These are phyloP conservation scores for Gambelia wislizenii DNA, from an alignment of 2,797 vertebrate species.

Conservation along the genomic window DNA sequence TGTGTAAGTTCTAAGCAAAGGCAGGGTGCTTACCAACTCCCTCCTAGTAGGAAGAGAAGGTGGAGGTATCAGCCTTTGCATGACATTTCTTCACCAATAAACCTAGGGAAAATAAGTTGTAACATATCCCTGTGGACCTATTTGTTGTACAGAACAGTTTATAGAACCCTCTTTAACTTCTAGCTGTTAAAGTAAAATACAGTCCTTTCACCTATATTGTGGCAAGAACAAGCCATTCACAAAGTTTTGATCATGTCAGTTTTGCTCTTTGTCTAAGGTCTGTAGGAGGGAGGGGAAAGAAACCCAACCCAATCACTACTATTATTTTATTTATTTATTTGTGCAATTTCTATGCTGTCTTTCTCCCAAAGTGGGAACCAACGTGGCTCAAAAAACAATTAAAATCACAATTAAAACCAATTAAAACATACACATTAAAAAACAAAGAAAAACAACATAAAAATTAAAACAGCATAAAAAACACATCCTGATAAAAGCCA, in stretches of 20 bases:
- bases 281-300: constrained; percentile 39
- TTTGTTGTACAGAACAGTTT: constrained; percentile 48
- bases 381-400: too few relatives aligned
- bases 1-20: neutral
- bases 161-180: constrained; percentile 14
- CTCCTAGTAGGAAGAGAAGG: neutral
- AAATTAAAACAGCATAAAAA: too few relatives aligned
- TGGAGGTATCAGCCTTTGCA: rapidly evolving
- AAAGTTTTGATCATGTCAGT: constrained; percentile 31
- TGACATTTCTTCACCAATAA: neutral
- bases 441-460: too few relatives aligned
- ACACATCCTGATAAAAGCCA: too few relatives aligned
- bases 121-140: constrained; percentile 32
- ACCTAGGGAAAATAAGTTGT: constrained; percentile 24
- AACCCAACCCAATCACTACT: constrained; percentile 8
- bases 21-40: neutral
- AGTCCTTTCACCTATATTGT: constrained; percentile 17
- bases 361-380: too few relatives aligned
- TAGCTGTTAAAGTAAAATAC: constrained; percentile 50
- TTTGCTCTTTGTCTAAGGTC: constrained; percentile 32
- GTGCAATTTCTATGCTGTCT: too few relatives aligned
- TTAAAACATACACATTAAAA: too few relatives aligned
- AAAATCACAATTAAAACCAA: too few relatives aligned
- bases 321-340: too few relatives aligned
- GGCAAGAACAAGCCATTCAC: constrained; percentile 7